Percentiles rank a stretch among this genome's conserved stretches.
Conservation (phyloP, 2,113 vertebrate species). For the Megaceryle torquata region DNA sequence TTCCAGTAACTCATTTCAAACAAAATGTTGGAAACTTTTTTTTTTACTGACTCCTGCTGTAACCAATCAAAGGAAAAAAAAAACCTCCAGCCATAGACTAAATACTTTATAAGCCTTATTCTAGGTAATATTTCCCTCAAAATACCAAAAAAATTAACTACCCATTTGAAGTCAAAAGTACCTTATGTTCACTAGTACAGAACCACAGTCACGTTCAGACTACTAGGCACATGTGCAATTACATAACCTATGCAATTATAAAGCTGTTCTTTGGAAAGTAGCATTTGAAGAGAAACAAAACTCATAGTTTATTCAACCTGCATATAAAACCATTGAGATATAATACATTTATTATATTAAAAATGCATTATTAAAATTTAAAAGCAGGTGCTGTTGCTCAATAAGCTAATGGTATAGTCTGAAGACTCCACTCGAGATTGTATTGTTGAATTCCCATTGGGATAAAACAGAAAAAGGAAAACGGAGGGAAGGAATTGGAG, state of each 20-base stretch:
- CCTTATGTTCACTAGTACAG: constrained; percentile 12
- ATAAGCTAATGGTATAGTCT: constrained; percentile 80
- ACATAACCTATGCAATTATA: constrained; percentile 36
- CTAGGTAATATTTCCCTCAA: neutral
- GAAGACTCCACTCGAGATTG: constrained; percentile 72
- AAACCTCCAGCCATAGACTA: rapidly evolving
- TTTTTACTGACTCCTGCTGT: neutral
- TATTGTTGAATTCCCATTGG: constrained; percentile 75
- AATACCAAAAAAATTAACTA: constrained; percentile 5
- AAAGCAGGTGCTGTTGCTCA: constrained; percentile 77
- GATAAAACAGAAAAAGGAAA: constrained; percentile 61
- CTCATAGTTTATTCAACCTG: constrained; percentile 75
- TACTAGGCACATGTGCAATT: neutral
- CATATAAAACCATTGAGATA: constrained; percentile 76
- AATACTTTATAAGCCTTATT: neutral
- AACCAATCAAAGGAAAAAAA: neutral
- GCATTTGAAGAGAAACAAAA: constrained; percentile 72
- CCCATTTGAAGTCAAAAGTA: neutral
- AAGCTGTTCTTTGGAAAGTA: constrained; percentile 57
- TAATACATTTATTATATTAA: constrained; percentile 81
- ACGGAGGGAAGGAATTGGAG: constrained; percentile 43
- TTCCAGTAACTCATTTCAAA: neutral
- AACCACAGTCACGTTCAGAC: neutral
- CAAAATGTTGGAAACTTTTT: neutral
- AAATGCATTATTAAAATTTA: constrained; percentile 82